Evolutionary conservation across 37 sponge, comb jelly and placozoan species (phyloP), one percentile per base, ranked within the genome.

Genomic region (Oscarella lobularis): DNA sequence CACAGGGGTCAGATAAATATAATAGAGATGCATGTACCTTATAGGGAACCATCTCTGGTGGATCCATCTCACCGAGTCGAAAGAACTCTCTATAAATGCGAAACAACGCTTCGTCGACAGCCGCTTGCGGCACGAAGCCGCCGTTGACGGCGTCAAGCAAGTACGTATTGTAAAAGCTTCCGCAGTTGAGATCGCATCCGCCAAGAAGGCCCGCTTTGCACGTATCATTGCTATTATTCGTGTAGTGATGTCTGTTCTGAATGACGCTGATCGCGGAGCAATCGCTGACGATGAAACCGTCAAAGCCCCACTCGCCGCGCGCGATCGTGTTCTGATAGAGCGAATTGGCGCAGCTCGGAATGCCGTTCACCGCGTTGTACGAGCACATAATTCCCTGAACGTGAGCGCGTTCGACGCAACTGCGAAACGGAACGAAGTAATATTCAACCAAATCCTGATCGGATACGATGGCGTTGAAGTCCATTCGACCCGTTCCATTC

Each of bases 401-500:
- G 33, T 20, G 31, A 20, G 71, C 71, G 20, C 60, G 60, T 4
- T 68, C 71, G 6, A 68, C 31, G 33, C 71, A 68, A 5, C 35
- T 4, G 6, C 31, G 6, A 14, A 68, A 68, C 71, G 31, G 6
- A 4, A 20, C 31, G 4, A 5, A 68, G 71, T 68, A 20, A 14
- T 5, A 30, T 74, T 80, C 81, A 37, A 75, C 79, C 6, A 84
- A 40, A 37, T 84, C 85, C 72, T 86, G 83, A 40, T 86, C 87
- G 38, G 74, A 33, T 37, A 81, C 75, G 6, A 81, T 72, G 32
- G 83, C 87, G 75, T 82, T 86, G 76, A 86, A 81, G 35, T 35
- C 20, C 37, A 73, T 38, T 2, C 80, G 71, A 4, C 4, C 31
- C 31, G 31, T 14, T 32, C 71, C 71, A 29, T 14, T 35, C 6